Conservation (phyloP, 53 echinoderm and acorn worm species). For the Henricia sp. region DNA sequence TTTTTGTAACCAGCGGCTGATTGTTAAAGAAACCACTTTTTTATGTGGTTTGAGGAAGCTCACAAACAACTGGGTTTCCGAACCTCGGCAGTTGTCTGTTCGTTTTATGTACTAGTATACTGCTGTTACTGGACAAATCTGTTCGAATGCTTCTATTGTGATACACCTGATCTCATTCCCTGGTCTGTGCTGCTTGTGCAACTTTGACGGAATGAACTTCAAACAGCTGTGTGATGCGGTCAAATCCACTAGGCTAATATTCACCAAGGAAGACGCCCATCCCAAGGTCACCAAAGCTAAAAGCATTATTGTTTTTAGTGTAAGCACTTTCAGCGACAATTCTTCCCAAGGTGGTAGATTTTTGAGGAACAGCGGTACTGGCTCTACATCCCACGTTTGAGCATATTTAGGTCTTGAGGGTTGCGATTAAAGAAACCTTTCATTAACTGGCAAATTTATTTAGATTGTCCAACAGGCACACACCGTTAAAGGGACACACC, state of each 20-base stretch:
- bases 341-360: constrained; percentile 20
- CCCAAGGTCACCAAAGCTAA: constrained; percentile 24
- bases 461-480: constrained; percentile 35
- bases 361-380: constrained; percentile 10
- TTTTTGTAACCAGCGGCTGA: constrained; percentile 26
- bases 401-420: constrained; percentile 57
- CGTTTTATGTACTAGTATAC: constrained; percentile 10
- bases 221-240: no score
- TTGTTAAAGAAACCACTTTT: constrained; percentile 32
- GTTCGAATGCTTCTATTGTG: constrained; percentile 23
- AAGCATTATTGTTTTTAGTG: constrained; percentile 39
- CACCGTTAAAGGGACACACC: neutral
- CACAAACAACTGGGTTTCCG: constrained; percentile 41
- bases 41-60: constrained; percentile 21
- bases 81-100: constrained; percentile 17
- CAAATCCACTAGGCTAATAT: no score
- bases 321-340: no score
- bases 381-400: constrained; percentile 52
- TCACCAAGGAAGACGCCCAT: constrained; percentile 13
- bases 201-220: no score
- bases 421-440: constrained; percentile 65
- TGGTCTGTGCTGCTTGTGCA: constrained; percentile 47
- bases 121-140: constrained; percentile 44
- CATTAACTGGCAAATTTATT: no score
- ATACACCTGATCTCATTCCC: neutral